Evolutionary conservation across 2,888 invertebrate species (phyloP), one percentile per base, ranked within the genome.

Genomic region (Scelioninae gen. 1): DNA sequence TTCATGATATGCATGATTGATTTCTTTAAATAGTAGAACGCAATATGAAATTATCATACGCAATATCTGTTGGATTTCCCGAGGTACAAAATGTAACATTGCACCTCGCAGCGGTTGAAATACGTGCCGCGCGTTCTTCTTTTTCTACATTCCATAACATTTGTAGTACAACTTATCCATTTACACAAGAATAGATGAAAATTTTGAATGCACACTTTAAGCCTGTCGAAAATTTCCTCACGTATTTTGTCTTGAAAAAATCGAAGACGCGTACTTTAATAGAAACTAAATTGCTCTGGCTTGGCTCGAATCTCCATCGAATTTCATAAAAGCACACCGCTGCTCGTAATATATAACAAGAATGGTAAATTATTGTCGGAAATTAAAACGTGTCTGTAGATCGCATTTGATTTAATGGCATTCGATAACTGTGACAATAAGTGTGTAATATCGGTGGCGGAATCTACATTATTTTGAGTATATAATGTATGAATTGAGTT

Each of bases 301-400:
- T 45, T 16, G 47, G 13, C 15, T 45, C 34, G 49, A 62, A 38
- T 68, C 47, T 66, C 34, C 31, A 69, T 56, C 63, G 69, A 23
- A 55, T 53, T 69, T 63, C 45, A 49, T 49, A 62, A 55, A 63
- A 78, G 62, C 62, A 16, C 47, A 15, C 16, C 47, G 47, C n/a
- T 23, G 23, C 5, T 10, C 43, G 49, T 78, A 56, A 77, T 71
- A 71, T 71, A 71, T 66, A 76, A 51, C 72, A 51, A 66, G 49
- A 58, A 55, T 56, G 71, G 71, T 71, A 78, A 78, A 65, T 72
- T 79, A 72, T 72, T 51, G 78, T 69, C 71, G 78, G 78, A 78
- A 78, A 78, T 78, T 78, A 78, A 79, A 79, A 71, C 71, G 71
- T 43, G 55, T 77, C 53, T 68, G 76, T 60, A 55, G 71, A 66